Percentiles rank a stretch among this genome's conserved stretches.
Conservation (phyloP, 2,113 vertebrate genomes). For the Tupaia tana region DNA sequence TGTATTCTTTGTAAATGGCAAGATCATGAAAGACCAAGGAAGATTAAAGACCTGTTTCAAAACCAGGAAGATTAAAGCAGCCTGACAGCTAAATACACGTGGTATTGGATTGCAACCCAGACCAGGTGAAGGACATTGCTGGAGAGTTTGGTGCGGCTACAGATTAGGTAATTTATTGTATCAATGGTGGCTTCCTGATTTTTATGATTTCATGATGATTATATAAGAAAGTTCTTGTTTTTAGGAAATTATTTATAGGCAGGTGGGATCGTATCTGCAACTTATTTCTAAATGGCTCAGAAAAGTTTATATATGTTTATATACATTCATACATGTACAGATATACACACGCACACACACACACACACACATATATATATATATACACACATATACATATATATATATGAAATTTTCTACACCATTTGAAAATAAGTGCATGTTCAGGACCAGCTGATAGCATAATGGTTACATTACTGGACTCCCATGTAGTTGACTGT, state of each 20-base stretch:
- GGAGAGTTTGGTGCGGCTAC: background rate
- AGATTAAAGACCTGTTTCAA: background rate
- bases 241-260: background rate
- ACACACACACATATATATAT: background rate
- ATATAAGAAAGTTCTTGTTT: background rate
- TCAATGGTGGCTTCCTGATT: background rate
- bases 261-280: background rate
- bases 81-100: background rate
- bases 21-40: background rate
- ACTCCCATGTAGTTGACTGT: no score
- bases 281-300: slow-evolving; percentile 1
- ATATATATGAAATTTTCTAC: background rate
- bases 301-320: background rate
- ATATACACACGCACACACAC: no score
- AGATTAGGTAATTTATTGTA: background rate
- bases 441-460: no score
- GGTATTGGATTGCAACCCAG: background rate
- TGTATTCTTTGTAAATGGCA: background rate
- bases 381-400: background rate
- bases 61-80: background rate
- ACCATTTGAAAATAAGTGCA: background rate
- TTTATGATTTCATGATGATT: background rate
- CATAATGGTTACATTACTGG: no score
- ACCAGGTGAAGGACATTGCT: background rate
- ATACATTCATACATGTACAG: background rate